Evolutionary conservation across 2,797 vertebrate genomes (phyloP), one percentile per base, ranked within the genome.

Genomic region (Melanotaenia maccullochi): DNA sequence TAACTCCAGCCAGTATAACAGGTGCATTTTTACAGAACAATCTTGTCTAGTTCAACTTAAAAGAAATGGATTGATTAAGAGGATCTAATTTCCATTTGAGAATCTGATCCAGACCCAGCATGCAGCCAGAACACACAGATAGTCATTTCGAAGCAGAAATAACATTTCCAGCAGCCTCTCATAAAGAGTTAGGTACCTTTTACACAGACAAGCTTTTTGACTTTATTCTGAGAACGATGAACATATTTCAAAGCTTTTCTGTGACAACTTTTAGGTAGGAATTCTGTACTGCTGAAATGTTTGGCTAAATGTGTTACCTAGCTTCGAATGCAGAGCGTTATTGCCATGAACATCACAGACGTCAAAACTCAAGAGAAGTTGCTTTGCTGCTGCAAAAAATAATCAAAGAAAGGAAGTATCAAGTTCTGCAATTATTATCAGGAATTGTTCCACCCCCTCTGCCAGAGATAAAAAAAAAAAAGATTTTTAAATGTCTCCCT

Each of bases 91-190:
- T 84, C 65, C 59, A 16, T 76, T 28, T 69, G 56, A 81, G 60
- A 60, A 71, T 68, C 61, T 70, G 60, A 65, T 76, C 74, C 69
- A 25, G 51, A 40, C 56, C 12, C 62, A 20, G 79, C 16, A 36
- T 71, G 76, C 79, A 69, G 71, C 63, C 66, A 16, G 69, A 36
- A 65, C n/a, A 71, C 61, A 36, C 44, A 73, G 78, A 79, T 76
- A 82, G 76, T 77, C 68, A 78, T 82, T 64, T 9, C 40, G 28
- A 47, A 65, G 76, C 73, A 58, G 77, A 71, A 9, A 64, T 32
- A 72, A 65, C 18, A 60, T 65, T 64, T 54, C 77, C 75, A 57
- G 73, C 80, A 58, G 79, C 44, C 74, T 87, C 76, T 85, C 78
- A 84, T 77, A 76, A 76, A 1, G 5, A 78, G 76, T 69, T 47